These are phyloP conservation scores for Babylonia areolata DNA, from an alignment of 1,140 invertebrate genomes.

Conservation along the genomic window DNA sequence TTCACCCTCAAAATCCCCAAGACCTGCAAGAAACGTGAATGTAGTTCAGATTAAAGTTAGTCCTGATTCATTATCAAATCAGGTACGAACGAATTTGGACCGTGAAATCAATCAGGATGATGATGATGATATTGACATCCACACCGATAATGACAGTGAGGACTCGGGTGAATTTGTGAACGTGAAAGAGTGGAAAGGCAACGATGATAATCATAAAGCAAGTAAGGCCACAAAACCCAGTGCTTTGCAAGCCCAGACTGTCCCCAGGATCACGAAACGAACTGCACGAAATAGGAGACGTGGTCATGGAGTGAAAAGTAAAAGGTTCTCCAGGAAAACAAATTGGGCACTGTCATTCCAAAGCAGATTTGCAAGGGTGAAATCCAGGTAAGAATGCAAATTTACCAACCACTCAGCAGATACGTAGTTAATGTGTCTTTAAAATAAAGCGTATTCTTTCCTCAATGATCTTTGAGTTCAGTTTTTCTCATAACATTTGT, in stretches of 20 bases:
- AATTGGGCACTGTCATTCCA: not conserved
- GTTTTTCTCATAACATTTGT: no score
- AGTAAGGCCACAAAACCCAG: not conserved
- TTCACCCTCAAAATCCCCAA: conserved; percentile 2
- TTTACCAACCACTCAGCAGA: no score
- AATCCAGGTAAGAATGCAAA: not conserved
- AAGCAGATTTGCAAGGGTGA: not conserved
- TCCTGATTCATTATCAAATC: no score
- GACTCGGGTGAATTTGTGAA: not conserved
- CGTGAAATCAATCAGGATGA: not conserved
- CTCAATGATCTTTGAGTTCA: no score
- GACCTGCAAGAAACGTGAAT: not conserved
- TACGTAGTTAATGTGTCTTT: no score
- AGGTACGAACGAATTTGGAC: no score
- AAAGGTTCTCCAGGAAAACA: not conserved
- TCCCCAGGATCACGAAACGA: not conserved
- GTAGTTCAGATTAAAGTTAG: no score
- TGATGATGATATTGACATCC: conserved; percentile 37
- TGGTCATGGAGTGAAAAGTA: not conserved
- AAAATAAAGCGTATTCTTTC: no score
- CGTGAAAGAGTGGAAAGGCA: not conserved
- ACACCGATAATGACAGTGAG: conserved; percentile 36
- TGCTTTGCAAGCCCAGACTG: not conserved
- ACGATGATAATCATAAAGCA: not conserved
- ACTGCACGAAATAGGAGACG: not conserved